Evolutionary conservation across 1,140 invertebrate species (phyloP), one percentile per base, ranked within the genome.

Genomic region (Drosophila trapezifrons): DNA sequence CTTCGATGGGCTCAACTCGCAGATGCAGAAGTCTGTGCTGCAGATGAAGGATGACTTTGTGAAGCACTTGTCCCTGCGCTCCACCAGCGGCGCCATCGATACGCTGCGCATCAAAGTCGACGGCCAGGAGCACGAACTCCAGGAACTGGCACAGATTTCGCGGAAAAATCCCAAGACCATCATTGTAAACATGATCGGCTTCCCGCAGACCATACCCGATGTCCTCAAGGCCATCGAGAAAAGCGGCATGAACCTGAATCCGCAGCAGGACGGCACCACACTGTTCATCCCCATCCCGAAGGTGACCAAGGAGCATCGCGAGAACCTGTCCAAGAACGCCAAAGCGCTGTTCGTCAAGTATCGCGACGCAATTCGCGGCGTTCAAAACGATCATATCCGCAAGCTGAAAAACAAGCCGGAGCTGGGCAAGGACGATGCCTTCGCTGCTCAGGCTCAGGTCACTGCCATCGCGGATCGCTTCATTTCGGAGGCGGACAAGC

Each of bases 211-310:
- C 8, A 95, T 97, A 76, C 95, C 96, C 45, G 93, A 95, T 77
- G 96, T 97, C 12, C 73, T 98, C 20, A 95, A 95, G 79, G 94
- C 96, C 6, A 94, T 99, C 27, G 79, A 93, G 27, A 94, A 94
- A 43, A 97, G 97, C 71, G 97, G 97, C 51, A 95, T 99, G 93
- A 98, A 98, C 92, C 93, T 99, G 27, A 98, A 97, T 94, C 98
- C 98, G 0, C 98, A 99, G 91, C 97, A 98, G 92, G 98, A 99
- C 91, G 97, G 97, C 35, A 98, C 96, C 15, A 97, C 95, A 2
- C 91, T 99, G 45, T 98, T 95, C 93, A 93, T 99, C 57, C 96
- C 96, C 35, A 94, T 98, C 75, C 97, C 98, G 12, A 98, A 98
- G 92, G 95, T 99, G 1, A 98, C 98, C 5, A 97, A 96, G 90